phyloP scores from a whole-genome alignment of 1,140 invertebrate genomes.

The Liolophura sinensis region DNA sequence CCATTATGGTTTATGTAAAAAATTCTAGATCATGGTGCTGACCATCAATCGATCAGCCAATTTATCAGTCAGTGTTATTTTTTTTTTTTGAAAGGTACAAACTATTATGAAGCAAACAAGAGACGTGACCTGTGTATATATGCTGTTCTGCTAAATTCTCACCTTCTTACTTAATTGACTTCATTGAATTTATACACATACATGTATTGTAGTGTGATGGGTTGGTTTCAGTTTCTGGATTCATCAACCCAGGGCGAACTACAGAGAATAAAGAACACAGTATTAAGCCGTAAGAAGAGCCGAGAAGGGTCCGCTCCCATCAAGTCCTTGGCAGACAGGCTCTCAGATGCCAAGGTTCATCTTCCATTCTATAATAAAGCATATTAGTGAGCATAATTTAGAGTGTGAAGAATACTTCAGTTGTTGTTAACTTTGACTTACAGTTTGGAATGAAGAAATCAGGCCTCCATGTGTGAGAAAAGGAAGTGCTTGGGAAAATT shows the following conservation, averaged over 20 bases:
- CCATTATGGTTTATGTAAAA: too few relatives aligned
- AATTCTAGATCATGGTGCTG: too few relatives aligned
- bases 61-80: slow-evolving; percentile 14
- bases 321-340: slow-evolving; percentile 45
- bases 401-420: too few relatives aligned
- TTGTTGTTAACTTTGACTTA: too few relatives aligned
- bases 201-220: background rate
- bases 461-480: too few relatives aligned
- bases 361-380: too few relatives aligned
- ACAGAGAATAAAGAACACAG: slow-evolving; percentile 45
- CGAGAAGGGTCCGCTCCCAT: slow-evolving; percentile 37
- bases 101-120: slow-evolving; percentile 29
- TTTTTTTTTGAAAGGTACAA: background rate
- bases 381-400: too few relatives aligned
- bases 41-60: slow-evolving; percentile 11
- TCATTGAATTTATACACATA: background rate
- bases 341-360: slow-evolving; percentile 42
- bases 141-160: background rate
- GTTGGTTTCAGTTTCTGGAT: slow-evolving; percentile 37
- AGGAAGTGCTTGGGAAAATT: too few relatives aligned
- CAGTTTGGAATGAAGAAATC: too few relatives aligned
- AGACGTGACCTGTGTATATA: slow-evolving; percentile 8
- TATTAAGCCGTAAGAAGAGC: slow-evolving; percentile 40
- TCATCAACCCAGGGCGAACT: slow-evolving; percentile 48
- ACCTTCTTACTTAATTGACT: background rate